Evolutionary conservation across 2,888 invertebrate species (phyloP).

Genomic region (Pachliopta kotzebuea): DNA sequence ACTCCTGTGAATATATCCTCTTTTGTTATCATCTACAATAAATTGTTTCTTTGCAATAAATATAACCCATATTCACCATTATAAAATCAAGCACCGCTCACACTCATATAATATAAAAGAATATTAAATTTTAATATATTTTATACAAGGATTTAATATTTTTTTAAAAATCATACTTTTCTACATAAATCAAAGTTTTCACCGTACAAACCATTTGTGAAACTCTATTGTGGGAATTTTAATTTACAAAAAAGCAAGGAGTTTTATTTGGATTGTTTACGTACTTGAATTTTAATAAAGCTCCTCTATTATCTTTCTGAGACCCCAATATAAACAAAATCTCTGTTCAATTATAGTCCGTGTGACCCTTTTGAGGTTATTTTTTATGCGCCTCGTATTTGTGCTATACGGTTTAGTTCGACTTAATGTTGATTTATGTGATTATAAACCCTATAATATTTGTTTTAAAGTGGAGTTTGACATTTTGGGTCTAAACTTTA

Average conservation of each 20-base stretch:
- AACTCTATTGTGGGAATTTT: constrained; percentile 18
- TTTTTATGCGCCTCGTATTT: constrained; percentile 47
- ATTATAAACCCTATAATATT: constrained; percentile 38
- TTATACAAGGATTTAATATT: too few species aligned
- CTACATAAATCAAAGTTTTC: not conserved
- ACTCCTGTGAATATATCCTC: too few species aligned
- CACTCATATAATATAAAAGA: too few species aligned
- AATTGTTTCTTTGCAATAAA: too few species aligned
- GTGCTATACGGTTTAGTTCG: constrained; percentile 5
- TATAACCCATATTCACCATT: too few species aligned
- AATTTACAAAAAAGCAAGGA: constrained; percentile 19
- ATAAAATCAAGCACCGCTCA: too few species aligned
- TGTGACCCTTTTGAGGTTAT: constrained; percentile 59
- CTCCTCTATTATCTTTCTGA: constrained; percentile 46
- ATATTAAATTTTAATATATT: too few species aligned
- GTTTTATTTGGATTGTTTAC: constrained; percentile 36
- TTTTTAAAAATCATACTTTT: too few species aligned
- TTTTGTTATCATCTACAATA: too few species aligned
- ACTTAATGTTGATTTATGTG: constrained; percentile 18
- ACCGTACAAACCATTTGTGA: not conserved
- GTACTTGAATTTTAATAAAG: constrained; percentile 42
- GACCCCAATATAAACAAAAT: constrained; percentile 56
- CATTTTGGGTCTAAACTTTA: not conserved
- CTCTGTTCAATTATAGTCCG: constrained; percentile 60
- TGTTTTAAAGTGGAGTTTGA: constrained; percentile 26